These are phyloP conservation scores for Brachyistius frenatus DNA, from an alignment of 2,113 vertebrate species.

Conservation along the genomic window DNA sequence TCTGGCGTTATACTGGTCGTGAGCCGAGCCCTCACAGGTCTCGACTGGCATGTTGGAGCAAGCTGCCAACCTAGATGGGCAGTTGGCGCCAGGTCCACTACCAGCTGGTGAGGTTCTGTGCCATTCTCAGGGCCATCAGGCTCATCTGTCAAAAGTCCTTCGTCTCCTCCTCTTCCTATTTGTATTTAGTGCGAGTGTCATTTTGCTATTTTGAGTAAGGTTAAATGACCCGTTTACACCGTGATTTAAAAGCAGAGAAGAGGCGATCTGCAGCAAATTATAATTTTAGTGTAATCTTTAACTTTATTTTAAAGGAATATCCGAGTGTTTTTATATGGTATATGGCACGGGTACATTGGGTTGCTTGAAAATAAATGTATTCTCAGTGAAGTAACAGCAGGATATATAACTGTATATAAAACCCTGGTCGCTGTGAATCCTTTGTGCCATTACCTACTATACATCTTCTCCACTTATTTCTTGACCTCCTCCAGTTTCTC, in stretches of 20 bases:
- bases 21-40: conserved; percentile 73
- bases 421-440: conserved; percentile 12
- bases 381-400: background rate
- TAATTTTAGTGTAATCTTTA: background rate
- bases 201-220: conserved; percentile 37
- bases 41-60: conserved; percentile 80
- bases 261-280: conserved; percentile 22
- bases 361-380: conserved; percentile 8
- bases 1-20: conserved; percentile 74
- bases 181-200: conserved; percentile 60
- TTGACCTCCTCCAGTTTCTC: conserved; percentile 23
- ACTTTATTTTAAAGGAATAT: conserved; percentile 15
- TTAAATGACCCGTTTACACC: conserved; percentile 42
- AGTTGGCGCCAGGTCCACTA: conserved; percentile 79
- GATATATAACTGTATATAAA: conserved; percentile 6
- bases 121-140: conserved; percentile 68
- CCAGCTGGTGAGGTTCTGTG: conserved; percentile 81
- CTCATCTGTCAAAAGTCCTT: conserved; percentile 73
- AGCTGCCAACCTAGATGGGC: conserved; percentile 79
- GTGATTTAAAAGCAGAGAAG: conserved; percentile 37
- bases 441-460: conserved; percentile 2
- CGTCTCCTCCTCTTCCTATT: conserved; percentile 32
- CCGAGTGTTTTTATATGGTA: background rate
- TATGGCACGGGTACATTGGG: background rate
- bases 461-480: conserved; percentile 53